Base-by-base conservation (phyloP, 2,113 vertebrate genomes). In the Callospermophilus lateralis region DNA sequence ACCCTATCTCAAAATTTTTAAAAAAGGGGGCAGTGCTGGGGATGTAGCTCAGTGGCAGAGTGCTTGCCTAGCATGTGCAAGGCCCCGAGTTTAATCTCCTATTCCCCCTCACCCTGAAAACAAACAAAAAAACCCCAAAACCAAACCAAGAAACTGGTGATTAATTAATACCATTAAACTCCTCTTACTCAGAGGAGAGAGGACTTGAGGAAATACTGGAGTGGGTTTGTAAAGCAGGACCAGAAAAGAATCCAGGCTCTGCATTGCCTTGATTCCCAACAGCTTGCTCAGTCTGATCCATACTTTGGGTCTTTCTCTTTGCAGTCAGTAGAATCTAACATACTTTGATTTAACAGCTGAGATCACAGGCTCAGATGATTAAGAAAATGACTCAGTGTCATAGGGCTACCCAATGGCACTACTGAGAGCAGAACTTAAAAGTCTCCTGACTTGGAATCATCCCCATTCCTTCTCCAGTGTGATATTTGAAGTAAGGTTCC, bases 341-440 rank as follows among this genome's bases (percentile, higher is more conserved):
- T 0, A 68, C 61, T 84, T 86, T 85, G 32, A 45, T 89, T 65
- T 63, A 32, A 84, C 42, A 86, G 74, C 74, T 51, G 22, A 72
- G 61, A 51, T 45, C 26, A 32, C 30, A 30, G 65, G 68, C 55
- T 73, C n/a, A 22, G 30, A 74, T 28, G 19, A 67, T 24, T 63
- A 48, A 74, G 78, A 48, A 34, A 30, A 51, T 83, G 84, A 89
- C 61, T 97, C 89, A 63, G 4, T 58, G 76, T 90, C 72, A 58
- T 20, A 63, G 28, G 89, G 55, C 15, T 24, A 67, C 32, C 58
- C 72, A 0, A 17, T 10, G 58, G 24, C 73, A 58, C 1, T 13
- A 65, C 70, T 92, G 48, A 93, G 63, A 85, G 15, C 8, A 84
- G 65, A 89, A 65, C 68, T 74, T 55, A 51, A 45, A 45, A 16